A percentile compares a stretch with the other conserved stretches of the same genome.
Evolutionary conservation across 2,888 invertebrate genomes (phyloP).

Genomic region (Andrena praecox): DNA sequence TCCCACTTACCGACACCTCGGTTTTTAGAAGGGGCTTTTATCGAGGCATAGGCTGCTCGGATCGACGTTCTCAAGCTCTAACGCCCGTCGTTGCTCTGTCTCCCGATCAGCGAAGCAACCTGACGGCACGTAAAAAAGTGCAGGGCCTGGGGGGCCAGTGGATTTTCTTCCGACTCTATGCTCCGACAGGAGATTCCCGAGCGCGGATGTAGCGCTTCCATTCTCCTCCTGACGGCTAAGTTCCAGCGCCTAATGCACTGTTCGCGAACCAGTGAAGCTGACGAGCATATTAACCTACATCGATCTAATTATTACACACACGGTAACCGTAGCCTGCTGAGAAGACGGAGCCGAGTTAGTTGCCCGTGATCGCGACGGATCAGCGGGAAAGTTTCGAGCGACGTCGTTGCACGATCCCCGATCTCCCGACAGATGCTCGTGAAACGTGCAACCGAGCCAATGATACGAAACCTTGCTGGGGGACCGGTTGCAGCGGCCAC

Average conservation of each 20-base stretch:
- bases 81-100: too few species aligned
- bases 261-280: background rate
- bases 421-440: constrained; percentile 35
- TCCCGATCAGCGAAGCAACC: too few species aligned
- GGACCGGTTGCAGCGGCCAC: constrained; percentile 55
- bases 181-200: background rate
- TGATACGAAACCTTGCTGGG: constrained; percentile 49
- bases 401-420: constrained; percentile 41
- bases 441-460: constrained; percentile 22
- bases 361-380: constrained; percentile 53
- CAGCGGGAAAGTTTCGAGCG: constrained; percentile 46
- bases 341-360: constrained; percentile 47
- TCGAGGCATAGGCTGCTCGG: background rate
- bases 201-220: background rate
- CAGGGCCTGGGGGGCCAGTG: background rate
- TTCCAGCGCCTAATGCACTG: constrained; percentile 20
- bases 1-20: background rate
- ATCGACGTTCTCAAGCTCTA: background rate
- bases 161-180: background rate
- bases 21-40: background rate
- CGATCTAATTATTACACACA: constrained; percentile 53
- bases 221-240: constrained; percentile 14
- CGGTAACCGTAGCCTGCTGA: constrained; percentile 48
- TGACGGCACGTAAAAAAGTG: too few species aligned
- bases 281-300: constrained; percentile 25